phyloP scores from a whole-genome alignment of 2,888 invertebrate genomes.

The Sussaba pulchella region DNA sequence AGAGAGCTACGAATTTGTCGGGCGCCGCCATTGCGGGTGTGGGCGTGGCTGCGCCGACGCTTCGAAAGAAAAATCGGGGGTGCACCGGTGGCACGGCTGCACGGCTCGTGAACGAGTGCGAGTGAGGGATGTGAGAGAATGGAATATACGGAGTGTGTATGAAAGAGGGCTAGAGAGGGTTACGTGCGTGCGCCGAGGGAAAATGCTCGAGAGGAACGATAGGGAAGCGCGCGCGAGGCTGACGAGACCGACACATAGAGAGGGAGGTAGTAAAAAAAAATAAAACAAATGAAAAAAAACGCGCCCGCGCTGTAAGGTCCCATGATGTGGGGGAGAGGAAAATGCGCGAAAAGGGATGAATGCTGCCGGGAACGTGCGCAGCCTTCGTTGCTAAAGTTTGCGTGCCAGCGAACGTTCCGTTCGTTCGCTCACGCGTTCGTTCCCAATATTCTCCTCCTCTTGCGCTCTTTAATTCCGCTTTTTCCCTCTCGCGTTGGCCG shows the following conservation, averaged over 20 bases:
- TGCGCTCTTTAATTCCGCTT: slow-evolving; percentile 71
- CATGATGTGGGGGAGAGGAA: slow-evolving; percentile 37
- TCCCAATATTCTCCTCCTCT: slow-evolving; percentile 54
- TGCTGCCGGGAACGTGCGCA: slow-evolving; percentile 67
- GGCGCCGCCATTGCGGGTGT: slow-evolving; percentile 81
- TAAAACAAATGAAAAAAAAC: neutral
- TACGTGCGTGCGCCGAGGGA: slow-evolving; percentile 69
- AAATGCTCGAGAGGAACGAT: slow-evolving; percentile 50
- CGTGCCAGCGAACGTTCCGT: slow-evolving; percentile 9
- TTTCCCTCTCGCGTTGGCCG: slow-evolving; percentile 71
- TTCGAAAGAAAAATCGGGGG: slow-evolving; percentile 79
- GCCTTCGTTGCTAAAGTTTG: slow-evolving; percentile 63
- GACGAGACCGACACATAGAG: slow-evolving; percentile 16
- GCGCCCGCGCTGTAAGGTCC: slow-evolving; percentile 27
- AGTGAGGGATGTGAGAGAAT: slow-evolving; percentile 62
- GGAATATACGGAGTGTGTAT: slow-evolving; percentile 35
- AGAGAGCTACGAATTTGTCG: slow-evolving; percentile 74
- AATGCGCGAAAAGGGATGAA: slow-evolving; percentile 64
- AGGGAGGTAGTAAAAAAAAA: slow-evolving; percentile 15
- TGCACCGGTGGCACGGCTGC: slow-evolving; percentile 59
- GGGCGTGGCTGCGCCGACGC: slow-evolving; percentile 84
- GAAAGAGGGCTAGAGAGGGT: slow-evolving; percentile 53
- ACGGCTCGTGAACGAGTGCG: slow-evolving; percentile 66
- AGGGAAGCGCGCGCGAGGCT: slow-evolving; percentile 27
- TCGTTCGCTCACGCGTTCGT: slow-evolving; percentile 58